Conservation (phyloP, 2,888 invertebrate genomes). For the Dasypogon diadema region DNA sequence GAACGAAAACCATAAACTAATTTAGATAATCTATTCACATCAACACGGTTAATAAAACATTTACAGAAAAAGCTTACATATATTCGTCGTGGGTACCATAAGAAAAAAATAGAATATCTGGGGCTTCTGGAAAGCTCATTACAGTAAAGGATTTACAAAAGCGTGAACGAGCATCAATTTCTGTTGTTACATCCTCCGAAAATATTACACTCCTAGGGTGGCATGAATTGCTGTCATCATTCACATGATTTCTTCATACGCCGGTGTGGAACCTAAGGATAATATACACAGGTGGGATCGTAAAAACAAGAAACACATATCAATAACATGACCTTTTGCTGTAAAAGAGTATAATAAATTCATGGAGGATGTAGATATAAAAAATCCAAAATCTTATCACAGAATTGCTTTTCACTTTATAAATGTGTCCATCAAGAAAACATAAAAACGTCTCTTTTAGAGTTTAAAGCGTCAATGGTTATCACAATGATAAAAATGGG, state of each 20-base stretch:
- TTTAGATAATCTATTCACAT: neutral
- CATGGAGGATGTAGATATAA: neutral
- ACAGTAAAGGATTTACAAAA: slow-evolving; percentile 24
- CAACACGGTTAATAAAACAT: neutral
- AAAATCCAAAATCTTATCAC: neutral
- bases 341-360: neutral
- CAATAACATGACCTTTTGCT: neutral
- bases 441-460: neutral
- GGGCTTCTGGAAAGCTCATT: slow-evolving; percentile 14
- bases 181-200: neutral
- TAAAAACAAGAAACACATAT: neutral
- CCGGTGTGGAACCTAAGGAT: neutral
- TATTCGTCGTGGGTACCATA: slow-evolving; percentile 31
- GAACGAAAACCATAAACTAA: slow-evolving; percentile 3
- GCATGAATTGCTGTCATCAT: too few species aligned
- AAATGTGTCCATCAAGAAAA: neutral
- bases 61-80: neutral
- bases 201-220: neutral
- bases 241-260: too few species aligned
- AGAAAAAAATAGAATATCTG: slow-evolving; percentile 18
- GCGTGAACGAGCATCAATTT: neutral
- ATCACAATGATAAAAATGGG: slow-evolving; percentile 21
- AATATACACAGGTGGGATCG: neutral
- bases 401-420: neutral
- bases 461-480: slow-evolving; percentile 19